Evolutionary conservation across 2,113 vertebrate species (phyloP), one percentile per base, ranked within the genome.

Genomic region (Hyla sarda): DNA sequence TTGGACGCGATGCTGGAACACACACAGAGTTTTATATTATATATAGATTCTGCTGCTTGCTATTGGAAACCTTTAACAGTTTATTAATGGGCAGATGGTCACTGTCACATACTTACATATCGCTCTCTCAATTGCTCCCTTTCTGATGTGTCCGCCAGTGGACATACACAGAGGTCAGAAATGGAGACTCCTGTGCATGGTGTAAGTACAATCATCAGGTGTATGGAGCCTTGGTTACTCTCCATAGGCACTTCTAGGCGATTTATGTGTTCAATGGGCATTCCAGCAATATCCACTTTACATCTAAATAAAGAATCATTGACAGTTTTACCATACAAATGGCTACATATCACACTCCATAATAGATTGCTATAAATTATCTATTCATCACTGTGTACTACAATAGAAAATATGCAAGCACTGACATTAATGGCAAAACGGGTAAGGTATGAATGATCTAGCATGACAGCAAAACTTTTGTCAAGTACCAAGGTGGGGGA

Each of bases 91-190:
- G 19, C 56, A n/a, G 8, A 81, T 41, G n/a, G n/a, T n/a, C n/a
- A n/a, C n/a, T n/a, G n/a, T n/a, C n/a, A n/a, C n/a, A 7, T 58
- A 95, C 97, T 92, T 91, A 99, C 98, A 23, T 97, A 98, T 90
- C 93, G 94, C 28, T 96, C 90, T 82, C 89, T 47, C 11, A 96
- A 93, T 85, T 90, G 89, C 1, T 94, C 90, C 86, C 90, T 92
- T 87, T 96, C 96, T 0, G 62, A 90, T 45, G 94, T 87, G 78
- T 97, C 96, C 54, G 93, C 95, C 87, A 98, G 89, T 16, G 93
- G 93, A 88, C 96, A 95, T 21, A 93, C 90, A 19, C 94, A 95
- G 3, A 97, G 89, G 84, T 99, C 97, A 16, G 95, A 95, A 89
- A 98, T 88, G 1, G 97, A 97, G 56, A 97, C 96, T 7, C 97